Evolutionary conservation across 2,888 invertebrate species (phyloP).

Genomic region (Caenorhabditis doughertyi): DNA sequence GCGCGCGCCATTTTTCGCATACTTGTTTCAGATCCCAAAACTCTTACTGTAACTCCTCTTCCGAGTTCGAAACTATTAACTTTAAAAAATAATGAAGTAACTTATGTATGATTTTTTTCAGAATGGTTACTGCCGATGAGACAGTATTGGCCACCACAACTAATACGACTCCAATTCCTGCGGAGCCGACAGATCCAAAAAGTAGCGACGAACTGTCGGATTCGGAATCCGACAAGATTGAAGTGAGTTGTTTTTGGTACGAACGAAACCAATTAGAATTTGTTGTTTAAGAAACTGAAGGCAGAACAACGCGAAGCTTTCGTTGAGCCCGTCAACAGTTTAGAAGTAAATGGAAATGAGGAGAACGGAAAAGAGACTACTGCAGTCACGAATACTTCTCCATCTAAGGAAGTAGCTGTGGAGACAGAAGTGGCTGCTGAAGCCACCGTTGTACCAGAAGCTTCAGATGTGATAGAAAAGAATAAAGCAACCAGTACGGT

Average conservation of each 20-base stretch:
- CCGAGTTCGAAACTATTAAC: not conserved
- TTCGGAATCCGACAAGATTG: slow-evolving; percentile 51
- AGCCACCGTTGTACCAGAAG: no score
- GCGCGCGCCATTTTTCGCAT: slow-evolving; percentile 44
- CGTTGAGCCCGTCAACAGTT: not conserved
- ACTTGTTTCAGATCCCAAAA: slow-evolving; percentile 3
- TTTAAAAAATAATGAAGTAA: not conserved
- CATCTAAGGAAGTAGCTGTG: slow-evolving; percentile 25
- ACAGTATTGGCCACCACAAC: slow-evolving; percentile 26
- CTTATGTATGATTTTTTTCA: not conserved
- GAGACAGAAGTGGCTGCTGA: slow-evolving; percentile 6
- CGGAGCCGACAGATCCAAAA: slow-evolving; percentile 19
- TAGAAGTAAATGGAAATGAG: slow-evolving; percentile 26
- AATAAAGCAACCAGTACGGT: not conserved
- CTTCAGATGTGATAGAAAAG: no score
- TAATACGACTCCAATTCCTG: slow-evolving; percentile 6
- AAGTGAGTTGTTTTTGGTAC: no score
- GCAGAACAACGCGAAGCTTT: slow-evolving; percentile 29
- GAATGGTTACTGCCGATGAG: slow-evolving; percentile 51
- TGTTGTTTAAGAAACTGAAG: slow-evolving; percentile 48
- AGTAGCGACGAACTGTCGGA: slow-evolving; percentile 38
- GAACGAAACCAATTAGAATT: not conserved
- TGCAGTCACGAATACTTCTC: not conserved
- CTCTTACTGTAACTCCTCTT: not conserved
- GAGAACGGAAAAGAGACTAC: slow-evolving; percentile 5